phyloP scores from a whole-genome alignment of 2,888 invertebrate species.

The Amiota communis region DNA sequence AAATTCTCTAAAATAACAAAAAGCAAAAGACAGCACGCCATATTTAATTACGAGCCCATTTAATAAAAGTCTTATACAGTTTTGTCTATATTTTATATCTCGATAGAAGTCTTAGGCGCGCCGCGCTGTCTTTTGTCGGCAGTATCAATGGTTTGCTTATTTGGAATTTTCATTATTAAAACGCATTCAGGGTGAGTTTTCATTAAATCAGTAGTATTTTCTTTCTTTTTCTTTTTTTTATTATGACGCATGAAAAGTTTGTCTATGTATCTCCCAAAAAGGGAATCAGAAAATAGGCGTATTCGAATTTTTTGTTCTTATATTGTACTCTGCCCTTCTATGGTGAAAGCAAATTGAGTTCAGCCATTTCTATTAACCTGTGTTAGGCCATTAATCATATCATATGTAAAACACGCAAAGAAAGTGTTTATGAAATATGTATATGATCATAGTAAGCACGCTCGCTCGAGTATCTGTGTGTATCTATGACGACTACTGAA shows the following conservation, averaged over 20 bases:
- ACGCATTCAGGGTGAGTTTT: constrained; percentile 31
- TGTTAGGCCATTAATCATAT: constrained; percentile 53
- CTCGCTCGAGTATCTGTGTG: too few species aligned
- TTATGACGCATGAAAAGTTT: constrained; percentile 11
- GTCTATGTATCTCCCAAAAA: not conserved
- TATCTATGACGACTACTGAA: not conserved
- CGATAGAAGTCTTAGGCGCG: too few species aligned
- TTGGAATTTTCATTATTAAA: not conserved
- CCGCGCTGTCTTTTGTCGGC: not conserved
- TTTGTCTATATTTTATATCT: too few species aligned
- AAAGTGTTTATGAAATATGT: constrained; percentile 23
- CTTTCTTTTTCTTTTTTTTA: not conserved
- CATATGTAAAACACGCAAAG: constrained; percentile 43
- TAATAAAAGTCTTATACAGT: not conserved
- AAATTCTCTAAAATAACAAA: not conserved
- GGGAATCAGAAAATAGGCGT: not conserved
- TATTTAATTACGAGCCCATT: constrained; percentile 32
- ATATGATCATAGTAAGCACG: too few species aligned
- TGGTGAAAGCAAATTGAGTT: constrained; percentile 58
- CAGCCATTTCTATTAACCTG: constrained; percentile 65
- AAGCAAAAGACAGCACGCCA: not conserved
- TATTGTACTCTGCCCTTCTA: too few species aligned
- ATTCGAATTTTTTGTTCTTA: not conserved
- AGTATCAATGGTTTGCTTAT: not conserved
- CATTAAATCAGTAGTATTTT: constrained; percentile 6